Percentiles rank a stretch among this genome's conserved stretches.
Evolutionary conservation across 2,797 vertebrate species (phyloP).

Genomic region (Halcyon badia): DNA sequence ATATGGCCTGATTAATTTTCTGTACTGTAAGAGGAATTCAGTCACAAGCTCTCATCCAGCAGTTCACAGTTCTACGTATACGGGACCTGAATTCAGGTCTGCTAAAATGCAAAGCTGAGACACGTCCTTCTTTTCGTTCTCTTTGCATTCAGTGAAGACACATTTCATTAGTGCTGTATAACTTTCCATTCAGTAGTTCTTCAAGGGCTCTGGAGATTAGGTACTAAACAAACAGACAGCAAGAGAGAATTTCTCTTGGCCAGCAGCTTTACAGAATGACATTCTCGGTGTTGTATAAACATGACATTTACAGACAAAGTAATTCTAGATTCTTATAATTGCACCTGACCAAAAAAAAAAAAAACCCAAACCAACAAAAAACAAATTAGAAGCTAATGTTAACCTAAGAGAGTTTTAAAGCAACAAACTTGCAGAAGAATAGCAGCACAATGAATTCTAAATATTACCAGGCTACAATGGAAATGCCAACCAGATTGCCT

Average conservation of each 20-base stretch:
- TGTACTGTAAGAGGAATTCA: not conserved
- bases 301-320: constrained; percentile 71
- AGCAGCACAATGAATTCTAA: not conserved
- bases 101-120: not conserved
- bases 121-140: not conserved
- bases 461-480: not conserved
- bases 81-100: not conserved
- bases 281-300: constrained; percentile 61
- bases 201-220: not conserved
- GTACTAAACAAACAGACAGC: not conserved
- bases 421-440: not conserved
- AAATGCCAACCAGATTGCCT: constrained; percentile 5
- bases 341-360: constrained; percentile 52
- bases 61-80: not conserved
- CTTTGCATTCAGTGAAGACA: constrained; percentile 28
- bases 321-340: constrained; percentile 66
- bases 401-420: constrained; percentile 69
- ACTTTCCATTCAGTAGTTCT: not conserved
- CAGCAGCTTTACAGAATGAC: constrained; percentile 23
- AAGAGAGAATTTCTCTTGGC: not conserved
- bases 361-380: not conserved
- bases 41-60: not conserved
- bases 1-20: not conserved
- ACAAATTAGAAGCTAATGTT: constrained; percentile 46
- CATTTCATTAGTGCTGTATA: constrained; percentile 41